Conservation (phyloP, 2,797 vertebrate species). For the Phrynocephalus forsythii region DNA sequence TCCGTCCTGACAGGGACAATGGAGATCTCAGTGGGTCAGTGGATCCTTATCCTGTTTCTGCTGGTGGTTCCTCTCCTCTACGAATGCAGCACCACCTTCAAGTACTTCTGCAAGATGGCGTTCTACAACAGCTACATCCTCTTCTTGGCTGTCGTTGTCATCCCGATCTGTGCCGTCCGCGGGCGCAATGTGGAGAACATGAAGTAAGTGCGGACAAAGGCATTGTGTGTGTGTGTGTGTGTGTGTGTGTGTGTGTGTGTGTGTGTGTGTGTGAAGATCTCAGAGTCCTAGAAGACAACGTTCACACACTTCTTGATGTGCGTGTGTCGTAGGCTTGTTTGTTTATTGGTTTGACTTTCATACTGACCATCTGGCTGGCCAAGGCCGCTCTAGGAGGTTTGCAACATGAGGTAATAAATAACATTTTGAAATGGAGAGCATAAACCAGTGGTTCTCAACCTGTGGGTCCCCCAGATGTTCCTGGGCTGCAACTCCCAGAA, state of each 20-base stretch:
- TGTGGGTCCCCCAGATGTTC: too few relatives aligned
- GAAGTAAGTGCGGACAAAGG: constrained; percentile 67
- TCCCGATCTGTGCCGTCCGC: constrained; percentile 76
- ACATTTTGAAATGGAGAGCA: too few relatives aligned
- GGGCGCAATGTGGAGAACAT: constrained; percentile 81
- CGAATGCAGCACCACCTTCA: constrained; percentile 74
- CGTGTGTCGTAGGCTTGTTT: not conserved
- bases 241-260: too few relatives aligned
- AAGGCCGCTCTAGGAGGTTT: too few relatives aligned
- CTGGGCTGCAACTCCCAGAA: too few relatives aligned
- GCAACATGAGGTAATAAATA: too few relatives aligned
- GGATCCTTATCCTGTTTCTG: constrained; percentile 70
- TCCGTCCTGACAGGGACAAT: constrained; percentile 43
- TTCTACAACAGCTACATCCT: constrained; percentile 81
- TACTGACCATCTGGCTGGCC: too few relatives aligned
- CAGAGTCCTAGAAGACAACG: too few relatives aligned
- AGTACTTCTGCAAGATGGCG: constrained; percentile 79
- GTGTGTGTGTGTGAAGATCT: not conserved
- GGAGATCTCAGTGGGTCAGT: constrained; percentile 67
- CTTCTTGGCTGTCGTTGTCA: constrained; percentile 76
- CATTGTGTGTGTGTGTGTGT: not conserved
- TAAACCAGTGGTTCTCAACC: too few relatives aligned
- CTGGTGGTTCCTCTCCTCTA: constrained; percentile 72
- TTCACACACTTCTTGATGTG: too few relatives aligned
- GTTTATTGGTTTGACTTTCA: not conserved